Conservation (phyloP, 1,140 invertebrate species). For the Ceratina calcarata region DNA sequence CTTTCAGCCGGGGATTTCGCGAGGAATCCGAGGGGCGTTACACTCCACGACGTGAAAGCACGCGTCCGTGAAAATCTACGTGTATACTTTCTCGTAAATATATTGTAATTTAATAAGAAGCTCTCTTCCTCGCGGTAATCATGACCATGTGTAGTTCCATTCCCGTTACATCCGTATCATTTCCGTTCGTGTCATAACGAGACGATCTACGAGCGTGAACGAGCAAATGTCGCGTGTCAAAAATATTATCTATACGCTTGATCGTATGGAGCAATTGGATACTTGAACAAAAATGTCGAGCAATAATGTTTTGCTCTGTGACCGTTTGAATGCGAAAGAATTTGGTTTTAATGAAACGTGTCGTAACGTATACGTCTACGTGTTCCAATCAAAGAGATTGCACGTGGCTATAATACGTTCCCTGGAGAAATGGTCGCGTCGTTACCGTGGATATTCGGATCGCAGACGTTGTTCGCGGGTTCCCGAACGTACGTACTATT, state of each 20-base stretch:
- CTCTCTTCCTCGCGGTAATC: no score
- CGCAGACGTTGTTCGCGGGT: slow-evolving; percentile 36
- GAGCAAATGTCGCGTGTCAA: no score
- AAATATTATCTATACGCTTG: no score
- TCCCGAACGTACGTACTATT: slow-evolving; percentile 7
- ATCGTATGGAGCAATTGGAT: no score
- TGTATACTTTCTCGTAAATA: no score
- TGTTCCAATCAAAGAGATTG: slow-evolving; percentile 55
- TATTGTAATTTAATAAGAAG: no score
- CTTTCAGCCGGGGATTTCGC: neutral
- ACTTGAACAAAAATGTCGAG: no score
- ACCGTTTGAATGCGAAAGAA: slow-evolving; percentile 21
- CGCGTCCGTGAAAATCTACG: no score
- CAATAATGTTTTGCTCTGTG: neutral
- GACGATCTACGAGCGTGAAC: no score
- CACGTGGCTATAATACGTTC: slow-evolving; percentile 25
- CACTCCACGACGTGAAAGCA: neutral
- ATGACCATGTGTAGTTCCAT: no score
- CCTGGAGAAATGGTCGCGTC: slow-evolving; percentile 53
- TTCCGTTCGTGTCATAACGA: no score
- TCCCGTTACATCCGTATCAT: no score
- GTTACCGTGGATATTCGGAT: slow-evolving; percentile 56
- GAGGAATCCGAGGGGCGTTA: neutral
- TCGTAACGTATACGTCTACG: slow-evolving; percentile 26
- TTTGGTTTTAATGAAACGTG: slow-evolving; percentile 44